phyloP scores from a whole-genome alignment of 2,113 vertebrate genomes.

The Calyptomena viridis region DNA sequence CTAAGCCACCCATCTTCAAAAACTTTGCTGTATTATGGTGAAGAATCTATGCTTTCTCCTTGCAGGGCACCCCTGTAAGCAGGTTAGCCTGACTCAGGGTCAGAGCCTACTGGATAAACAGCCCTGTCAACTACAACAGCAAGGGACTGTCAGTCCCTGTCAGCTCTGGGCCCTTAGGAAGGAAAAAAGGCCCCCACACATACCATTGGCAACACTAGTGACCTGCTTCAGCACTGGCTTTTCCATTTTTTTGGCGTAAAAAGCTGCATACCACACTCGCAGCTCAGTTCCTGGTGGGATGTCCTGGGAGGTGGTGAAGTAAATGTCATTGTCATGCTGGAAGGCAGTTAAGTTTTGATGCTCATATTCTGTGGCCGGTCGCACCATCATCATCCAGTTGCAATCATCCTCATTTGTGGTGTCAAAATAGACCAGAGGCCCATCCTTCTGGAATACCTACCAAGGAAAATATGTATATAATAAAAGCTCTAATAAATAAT shows the following conservation, averaged over 20 bases:
- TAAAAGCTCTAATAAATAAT: not conserved
- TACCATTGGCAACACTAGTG: constrained; percentile 68
- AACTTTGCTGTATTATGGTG: not conserved
- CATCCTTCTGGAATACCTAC: constrained; percentile 92
- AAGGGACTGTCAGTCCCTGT: not conserved
- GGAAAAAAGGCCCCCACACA: constrained; percentile 64
- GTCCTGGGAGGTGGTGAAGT: constrained; percentile 95
- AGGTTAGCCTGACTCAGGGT: not conserved
- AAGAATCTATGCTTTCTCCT: not conserved
- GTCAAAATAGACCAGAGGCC: constrained; percentile 85
- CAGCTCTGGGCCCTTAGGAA: constrained; percentile 39
- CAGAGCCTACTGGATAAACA: not conserved
- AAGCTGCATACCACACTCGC: constrained; percentile 97
- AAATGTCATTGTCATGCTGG: constrained; percentile 91
- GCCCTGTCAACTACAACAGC: not conserved
- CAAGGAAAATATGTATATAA: not conserved
- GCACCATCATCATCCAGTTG: constrained; percentile 99
- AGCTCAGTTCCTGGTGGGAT: constrained; percentile 90
- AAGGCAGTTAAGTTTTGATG: constrained; percentile 96
- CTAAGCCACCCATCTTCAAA: not conserved
- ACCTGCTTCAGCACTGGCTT: constrained; percentile 86
- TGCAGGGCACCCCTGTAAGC: not conserved
- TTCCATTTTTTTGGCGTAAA: constrained; percentile 98
- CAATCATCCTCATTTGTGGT: constrained; percentile 92
- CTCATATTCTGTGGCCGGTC: constrained; percentile 82